phyloP scores from a whole-genome alignment of 2,797 vertebrate species.

The Sciaenops ocellatus region DNA sequence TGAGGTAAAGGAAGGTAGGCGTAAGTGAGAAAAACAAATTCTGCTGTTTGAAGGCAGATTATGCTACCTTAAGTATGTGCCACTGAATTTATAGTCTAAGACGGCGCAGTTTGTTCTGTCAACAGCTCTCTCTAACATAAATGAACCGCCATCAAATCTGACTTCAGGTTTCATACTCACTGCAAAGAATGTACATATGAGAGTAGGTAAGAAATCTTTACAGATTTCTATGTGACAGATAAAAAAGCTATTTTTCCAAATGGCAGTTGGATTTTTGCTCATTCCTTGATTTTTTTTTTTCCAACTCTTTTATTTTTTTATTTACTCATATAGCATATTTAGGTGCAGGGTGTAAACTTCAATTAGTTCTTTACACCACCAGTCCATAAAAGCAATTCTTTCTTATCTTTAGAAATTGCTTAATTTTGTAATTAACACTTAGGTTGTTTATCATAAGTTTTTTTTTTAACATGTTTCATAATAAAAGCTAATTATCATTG shows the following conservation, averaged over 20 bases:
- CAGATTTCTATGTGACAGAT: not conserved
- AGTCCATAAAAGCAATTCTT: too few relatives aligned
- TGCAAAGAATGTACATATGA: not conserved
- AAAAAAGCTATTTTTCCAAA: not conserved
- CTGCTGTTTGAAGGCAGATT: slow-evolving; percentile 41
- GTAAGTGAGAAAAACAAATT: slow-evolving; percentile 47
- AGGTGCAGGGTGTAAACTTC: not conserved
- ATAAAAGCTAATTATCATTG: slow-evolving; percentile 3
- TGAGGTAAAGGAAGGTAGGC: slow-evolving; percentile 43
- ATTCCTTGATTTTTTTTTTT: not conserved
- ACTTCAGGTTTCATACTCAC: not conserved
- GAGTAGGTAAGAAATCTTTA: too few relatives aligned
- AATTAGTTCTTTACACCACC: not conserved
- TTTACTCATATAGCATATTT: not conserved
- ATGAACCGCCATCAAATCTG: not conserved
- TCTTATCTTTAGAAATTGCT: too few relatives aligned
- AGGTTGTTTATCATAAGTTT: not conserved
- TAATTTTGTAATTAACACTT: not conserved
- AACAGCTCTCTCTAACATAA: not conserved
- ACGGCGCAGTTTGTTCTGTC: not conserved
- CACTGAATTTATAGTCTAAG: not conserved
- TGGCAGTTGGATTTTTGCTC: not conserved
- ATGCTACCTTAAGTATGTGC: slow-evolving; percentile 10
- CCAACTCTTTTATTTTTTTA: not conserved
- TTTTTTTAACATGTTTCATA: not conserved